Base-by-base conservation (phyloP, 2,888 invertebrate genomes). In the Folsomia candida region DNA sequence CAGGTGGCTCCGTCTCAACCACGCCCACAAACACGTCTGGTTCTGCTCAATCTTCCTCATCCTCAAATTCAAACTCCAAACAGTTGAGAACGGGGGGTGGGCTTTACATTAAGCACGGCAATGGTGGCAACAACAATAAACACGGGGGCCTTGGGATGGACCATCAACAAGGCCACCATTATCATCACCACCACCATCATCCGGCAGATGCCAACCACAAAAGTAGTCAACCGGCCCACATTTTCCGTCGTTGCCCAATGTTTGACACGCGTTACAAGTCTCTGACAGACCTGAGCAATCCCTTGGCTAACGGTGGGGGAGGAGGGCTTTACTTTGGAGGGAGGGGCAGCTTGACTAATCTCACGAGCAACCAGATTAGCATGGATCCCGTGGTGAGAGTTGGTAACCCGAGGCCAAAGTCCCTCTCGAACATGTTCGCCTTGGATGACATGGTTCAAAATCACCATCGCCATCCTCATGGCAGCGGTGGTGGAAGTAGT, bases 241-340 rank as follows among this genome's bases (percentile, higher is more conserved):
- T 78, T 22, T 78, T 78, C 54, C 71, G 77, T 27, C 67, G 78
- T 57, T 77, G 76, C 6, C 78, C 78, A n/a, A 78, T 78, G 37
- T 78, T 78, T 70, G 77, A 78, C 29, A 77, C 76, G 67, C 71
- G 78, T 3, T 78, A 78, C 67, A 78, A 78, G 63, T 78, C 78
- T 3, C 77, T 78, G 78, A 78, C 77, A 72, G 78, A 78, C 37
- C 67, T 78, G 66, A 78, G 77, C 60, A 37, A 37, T 37, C 37
- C 37, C 14, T 63, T 71, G 2, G 60, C 71, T 2, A 70, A 66
- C n/a, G 64, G 51, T 25, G 68, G 58, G 25, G 68, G 54, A 14
- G 51, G 2, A 25, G 24, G 18, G 2, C 67, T 61, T 59, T 70
- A 72, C 62, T 69, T 75, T 66, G 69, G 69, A 11, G 61, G 74